Percentiles rank a stretch among this genome's conserved stretches.
These are phyloP conservation scores for Eremobia ochroleuca DNA, from an alignment of 2,888 invertebrate genomes.

Conservation along the genomic window DNA sequence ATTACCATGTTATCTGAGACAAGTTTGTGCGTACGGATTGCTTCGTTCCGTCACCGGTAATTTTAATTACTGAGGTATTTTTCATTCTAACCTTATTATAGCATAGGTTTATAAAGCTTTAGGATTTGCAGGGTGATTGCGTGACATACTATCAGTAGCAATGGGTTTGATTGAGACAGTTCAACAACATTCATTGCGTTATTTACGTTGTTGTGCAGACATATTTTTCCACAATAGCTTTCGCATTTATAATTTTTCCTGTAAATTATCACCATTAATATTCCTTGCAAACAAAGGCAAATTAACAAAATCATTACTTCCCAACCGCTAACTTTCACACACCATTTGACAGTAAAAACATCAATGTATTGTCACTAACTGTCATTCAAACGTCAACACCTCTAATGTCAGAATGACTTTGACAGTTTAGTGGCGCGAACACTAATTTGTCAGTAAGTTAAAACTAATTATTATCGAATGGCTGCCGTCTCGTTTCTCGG, in stretches of 20 bases:
- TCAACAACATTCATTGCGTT: too few relatives aligned
- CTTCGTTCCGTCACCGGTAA: constrained; percentile 20
- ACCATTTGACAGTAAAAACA: constrained; percentile 11
- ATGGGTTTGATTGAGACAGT: too few relatives aligned
- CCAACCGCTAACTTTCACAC: neutral
- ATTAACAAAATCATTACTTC: constrained; percentile 2
- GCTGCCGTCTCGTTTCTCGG: constrained; percentile 39
- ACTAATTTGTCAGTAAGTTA: constrained; percentile 62
- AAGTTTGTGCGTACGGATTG: constrained; percentile 25
- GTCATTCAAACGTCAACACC: constrained; percentile 37
- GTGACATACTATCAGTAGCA: too few relatives aligned
- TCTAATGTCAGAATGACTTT: constrained; percentile 36
- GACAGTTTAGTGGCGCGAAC: constrained; percentile 37
- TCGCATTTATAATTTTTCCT: neutral
- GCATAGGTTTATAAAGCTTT: neutral
- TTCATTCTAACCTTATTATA: constrained; percentile 10
- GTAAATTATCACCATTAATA: neutral
- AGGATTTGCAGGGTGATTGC: too few relatives aligned
- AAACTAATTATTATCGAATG: constrained; percentile 52
- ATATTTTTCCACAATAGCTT: neutral
- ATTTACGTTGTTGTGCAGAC: too few relatives aligned
- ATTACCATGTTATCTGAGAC: constrained; percentile 44
- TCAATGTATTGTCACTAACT: constrained; percentile 35
- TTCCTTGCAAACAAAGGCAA: constrained; percentile 12
- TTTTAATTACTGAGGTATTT: constrained; percentile 40